These are phyloP conservation scores for Chrysoperla carnea DNA, from an alignment of 1,140 invertebrate genomes.

Conservation along the genomic window DNA sequence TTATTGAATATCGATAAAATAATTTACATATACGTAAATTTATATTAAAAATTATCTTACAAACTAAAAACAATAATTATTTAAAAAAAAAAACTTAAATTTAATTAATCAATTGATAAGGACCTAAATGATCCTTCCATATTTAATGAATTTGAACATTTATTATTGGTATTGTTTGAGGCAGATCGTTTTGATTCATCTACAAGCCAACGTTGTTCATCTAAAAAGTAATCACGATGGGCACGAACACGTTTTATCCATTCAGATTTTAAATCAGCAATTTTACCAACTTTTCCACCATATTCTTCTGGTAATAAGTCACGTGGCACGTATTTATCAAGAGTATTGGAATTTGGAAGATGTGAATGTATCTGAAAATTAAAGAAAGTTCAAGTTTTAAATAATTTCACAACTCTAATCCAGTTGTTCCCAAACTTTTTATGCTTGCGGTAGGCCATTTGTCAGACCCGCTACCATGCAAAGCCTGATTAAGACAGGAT, in stretches of 20 bases:
- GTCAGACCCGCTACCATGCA: too few relatives aligned
- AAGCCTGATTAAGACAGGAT: too few relatives aligned
- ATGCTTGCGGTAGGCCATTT: not conserved
- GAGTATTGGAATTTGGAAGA: conserved; percentile 31
- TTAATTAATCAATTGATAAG: conserved; percentile 25
- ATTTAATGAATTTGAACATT: conserved; percentile 10
- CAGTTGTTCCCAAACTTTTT: not conserved
- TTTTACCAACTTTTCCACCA: conserved; percentile 35
- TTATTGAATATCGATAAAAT: too few relatives aligned
- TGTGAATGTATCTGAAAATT: conserved; percentile 39
- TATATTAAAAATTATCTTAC: too few relatives aligned
- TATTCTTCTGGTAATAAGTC: conserved; percentile 45
- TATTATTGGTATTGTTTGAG: conserved; percentile 7
- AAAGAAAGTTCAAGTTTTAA: conserved; percentile 1
- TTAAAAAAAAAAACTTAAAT: too few relatives aligned
- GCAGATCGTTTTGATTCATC: conserved; percentile 15
- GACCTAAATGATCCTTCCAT: conserved; percentile 30
- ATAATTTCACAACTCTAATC: not conserved
- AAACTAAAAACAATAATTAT: too few relatives aligned
- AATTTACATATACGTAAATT: too few relatives aligned
- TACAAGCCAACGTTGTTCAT: conserved; percentile 15
- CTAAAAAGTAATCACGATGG: conserved; percentile 15
- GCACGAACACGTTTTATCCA: conserved; percentile 23
- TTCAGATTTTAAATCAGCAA: conserved; percentile 32
- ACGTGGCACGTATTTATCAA: conserved; percentile 37